phyloP scores from a whole-genome alignment of 2,888 invertebrate species.

The Pomacea canaliculata region DNA sequence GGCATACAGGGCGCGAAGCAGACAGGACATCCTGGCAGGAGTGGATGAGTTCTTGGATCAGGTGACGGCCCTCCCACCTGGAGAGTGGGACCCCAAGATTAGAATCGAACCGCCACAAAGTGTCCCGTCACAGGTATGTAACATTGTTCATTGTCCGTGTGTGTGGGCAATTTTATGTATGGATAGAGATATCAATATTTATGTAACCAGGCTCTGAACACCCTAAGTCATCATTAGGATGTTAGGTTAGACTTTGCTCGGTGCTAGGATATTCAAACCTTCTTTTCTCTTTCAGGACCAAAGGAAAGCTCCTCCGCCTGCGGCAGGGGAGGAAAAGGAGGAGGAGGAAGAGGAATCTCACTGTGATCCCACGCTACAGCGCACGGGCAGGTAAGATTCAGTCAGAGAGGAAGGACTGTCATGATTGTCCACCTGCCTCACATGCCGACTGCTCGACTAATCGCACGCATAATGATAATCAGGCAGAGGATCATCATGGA shows the following conservation, averaged over 20 bases:
- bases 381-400: slow-evolving; percentile 77
- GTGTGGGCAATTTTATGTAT: background rate
- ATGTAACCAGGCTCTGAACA: too few relatives aligned
- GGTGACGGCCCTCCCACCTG: slow-evolving; percentile 87
- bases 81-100: slow-evolving; percentile 97
- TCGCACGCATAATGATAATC: too few relatives aligned
- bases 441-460: too few relatives aligned
- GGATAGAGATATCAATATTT: too few relatives aligned
- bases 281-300: slow-evolving; percentile 20
- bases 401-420: too few relatives aligned
- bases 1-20: slow-evolving; percentile 65
- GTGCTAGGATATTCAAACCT: too few relatives aligned
- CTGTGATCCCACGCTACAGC: slow-evolving; percentile 77
- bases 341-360: slow-evolving; percentile 86
- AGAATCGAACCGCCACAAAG: slow-evolving; percentile 69
- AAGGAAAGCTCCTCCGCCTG: slow-evolving; percentile 35
- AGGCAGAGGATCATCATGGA: too few relatives aligned
- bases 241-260: too few relatives aligned
- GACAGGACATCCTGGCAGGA: slow-evolving; percentile 91
- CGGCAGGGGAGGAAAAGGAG: slow-evolving; percentile 83
- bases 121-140: slow-evolving; percentile 60
- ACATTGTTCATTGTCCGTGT: background rate
- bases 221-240: too few relatives aligned
- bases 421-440: too few relatives aligned
- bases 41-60: slow-evolving; percentile 94